Evolutionary conservation across 2,113 vertebrate species (phyloP), one percentile per base, ranked within the genome.

Genomic region (Coturnix japonica): DNA sequence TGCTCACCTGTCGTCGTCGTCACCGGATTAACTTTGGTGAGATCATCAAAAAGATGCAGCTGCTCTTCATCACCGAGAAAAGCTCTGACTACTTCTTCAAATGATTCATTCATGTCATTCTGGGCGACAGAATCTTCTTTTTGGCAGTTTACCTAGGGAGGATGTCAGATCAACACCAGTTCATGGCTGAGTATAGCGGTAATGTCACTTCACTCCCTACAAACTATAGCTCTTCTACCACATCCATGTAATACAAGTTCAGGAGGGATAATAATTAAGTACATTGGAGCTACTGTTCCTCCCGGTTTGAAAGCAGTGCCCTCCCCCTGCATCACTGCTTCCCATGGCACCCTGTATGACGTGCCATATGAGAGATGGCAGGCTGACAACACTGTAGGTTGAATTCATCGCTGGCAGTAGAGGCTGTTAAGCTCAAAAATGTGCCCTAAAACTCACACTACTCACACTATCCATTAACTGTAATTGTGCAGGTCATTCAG

Each of bases 1-100:
- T 53, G 41, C 92, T 69, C 98, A 99, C 99, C 99, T 97, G 98
- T 99, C 59, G 97, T 97, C 54, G 98, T 98, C 1, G 98, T 99
- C 72, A 99, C 98, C 0, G 99, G 99, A 85, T 99, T 99, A 93
- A 99, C 99, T 97, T 99, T 98, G 7, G 99, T 99, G 74, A 99
- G 98, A 96, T 99, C 99, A 57, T 99, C 98, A 37, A 98, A 98
- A 49, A 98, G 98, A 94, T 98, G 97, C n/a, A 99, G 97, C 1
- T 97, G 97, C 70, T 96, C 97, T 88, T 99, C 98, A 61, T 98
- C 96, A 2, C 95, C 95, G 67, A 99, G 97, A 88, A 99, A 99
- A 9, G 97, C 97, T 86, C 96, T 96, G 19, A 99, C 76, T 28
- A 99, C 98, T 94, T 97, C 98, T 47, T 98, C 98, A 83, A 98